Evolutionary conservation across 2,113 vertebrate species (phyloP).

Genomic region (Bothrops jararaca): DNA sequence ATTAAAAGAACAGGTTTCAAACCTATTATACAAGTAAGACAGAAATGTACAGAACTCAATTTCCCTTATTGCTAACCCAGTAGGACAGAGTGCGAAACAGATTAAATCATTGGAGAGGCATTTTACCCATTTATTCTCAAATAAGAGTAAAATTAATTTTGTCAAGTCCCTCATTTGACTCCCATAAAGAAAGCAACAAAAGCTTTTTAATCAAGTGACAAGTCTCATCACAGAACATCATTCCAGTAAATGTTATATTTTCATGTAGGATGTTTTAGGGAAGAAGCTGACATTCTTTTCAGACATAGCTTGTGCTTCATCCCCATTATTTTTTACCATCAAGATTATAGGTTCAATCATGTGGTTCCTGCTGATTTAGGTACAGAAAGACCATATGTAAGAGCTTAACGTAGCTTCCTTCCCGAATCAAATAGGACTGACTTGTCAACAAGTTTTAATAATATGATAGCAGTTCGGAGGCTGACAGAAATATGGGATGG

Average conservation of each 20-base stretch:
- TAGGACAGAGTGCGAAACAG: constrained; percentile 27
- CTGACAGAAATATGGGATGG: neutral
- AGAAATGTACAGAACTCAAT: constrained; percentile 34
- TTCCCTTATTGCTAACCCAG: constrained; percentile 30
- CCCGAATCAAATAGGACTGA: neutral
- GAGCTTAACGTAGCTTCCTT: neutral
- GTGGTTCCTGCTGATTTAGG: neutral
- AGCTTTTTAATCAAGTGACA: constrained; percentile 37
- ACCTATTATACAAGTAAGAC: constrained; percentile 25
- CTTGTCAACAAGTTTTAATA: neutral
- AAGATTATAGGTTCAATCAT: neutral
- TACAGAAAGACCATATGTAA: neutral
- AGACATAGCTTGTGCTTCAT: neutral
- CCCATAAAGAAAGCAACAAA: constrained; percentile 43
- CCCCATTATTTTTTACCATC: neutral
- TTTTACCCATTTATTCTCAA: constrained; percentile 34
- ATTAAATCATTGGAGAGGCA: constrained; percentile 39
- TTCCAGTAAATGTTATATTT: neutral
- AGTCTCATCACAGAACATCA: constrained; percentile 22
- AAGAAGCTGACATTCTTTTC: neutral
- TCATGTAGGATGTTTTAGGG: neutral
- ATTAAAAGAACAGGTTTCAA: constrained; percentile 44
- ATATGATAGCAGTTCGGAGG: neutral
- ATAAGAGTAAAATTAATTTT: constrained; percentile 48
- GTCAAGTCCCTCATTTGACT: constrained; percentile 2